These are phyloP conservation scores for Monomorium pharaonis DNA, from an alignment of 1,140 invertebrate species.

Conservation along the genomic window DNA sequence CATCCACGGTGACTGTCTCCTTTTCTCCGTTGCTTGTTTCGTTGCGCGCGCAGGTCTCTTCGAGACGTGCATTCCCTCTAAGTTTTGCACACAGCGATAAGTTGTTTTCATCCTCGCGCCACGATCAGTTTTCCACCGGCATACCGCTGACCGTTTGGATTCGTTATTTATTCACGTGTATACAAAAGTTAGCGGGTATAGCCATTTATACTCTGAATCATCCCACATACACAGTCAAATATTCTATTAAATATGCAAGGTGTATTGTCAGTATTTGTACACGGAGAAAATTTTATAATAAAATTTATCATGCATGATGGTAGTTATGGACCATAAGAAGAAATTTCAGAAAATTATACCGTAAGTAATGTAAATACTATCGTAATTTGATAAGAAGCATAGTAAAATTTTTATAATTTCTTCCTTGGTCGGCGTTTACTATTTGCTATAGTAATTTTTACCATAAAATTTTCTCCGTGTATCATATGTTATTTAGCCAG, in stretches of 20 bases:
- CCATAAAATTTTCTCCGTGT: no score
- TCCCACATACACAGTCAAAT: not conserved
- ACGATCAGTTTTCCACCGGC: not conserved
- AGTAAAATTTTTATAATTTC: no score
- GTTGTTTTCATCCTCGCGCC: not conserved
- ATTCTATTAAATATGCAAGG: not conserved
- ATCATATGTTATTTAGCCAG: not conserved
- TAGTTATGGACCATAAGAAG: no score
- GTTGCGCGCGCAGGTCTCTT: not conserved
- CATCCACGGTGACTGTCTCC: constrained; percentile 9
- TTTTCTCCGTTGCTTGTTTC: not conserved
- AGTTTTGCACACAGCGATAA: not conserved
- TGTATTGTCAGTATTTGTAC: not conserved
- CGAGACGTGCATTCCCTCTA: not conserved
- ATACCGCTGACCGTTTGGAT: not conserved
- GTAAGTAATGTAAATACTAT: no score
- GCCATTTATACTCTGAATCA: not conserved
- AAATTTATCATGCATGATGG: no score
- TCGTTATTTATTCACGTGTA: not conserved
- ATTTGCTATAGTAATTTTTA: no score
- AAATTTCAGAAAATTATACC: no score
- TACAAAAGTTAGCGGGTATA: not conserved
- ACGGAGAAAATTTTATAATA: no score
- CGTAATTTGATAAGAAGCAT: no score
- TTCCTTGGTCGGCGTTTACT: no score